phyloP scores from a whole-genome alignment of 2,797 vertebrate species.

The Odontamblyopus lacepedii region DNA sequence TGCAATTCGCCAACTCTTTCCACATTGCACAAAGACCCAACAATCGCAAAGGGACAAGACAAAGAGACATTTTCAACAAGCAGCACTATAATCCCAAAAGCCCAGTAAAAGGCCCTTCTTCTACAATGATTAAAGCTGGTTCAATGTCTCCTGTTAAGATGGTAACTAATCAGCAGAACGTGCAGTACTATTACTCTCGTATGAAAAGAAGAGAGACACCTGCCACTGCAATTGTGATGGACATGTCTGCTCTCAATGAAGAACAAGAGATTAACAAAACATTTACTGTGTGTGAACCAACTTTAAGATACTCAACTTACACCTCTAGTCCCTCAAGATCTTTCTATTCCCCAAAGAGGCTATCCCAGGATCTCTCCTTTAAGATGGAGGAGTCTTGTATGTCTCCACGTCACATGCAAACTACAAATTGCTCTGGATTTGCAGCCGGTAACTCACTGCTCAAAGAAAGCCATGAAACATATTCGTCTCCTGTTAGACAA shows the following conservation, averaged over 20 bases:
- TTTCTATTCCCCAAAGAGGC: conserved; percentile 2
- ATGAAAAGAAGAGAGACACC: conserved; percentile 17
- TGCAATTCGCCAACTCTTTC: conserved; percentile 28
- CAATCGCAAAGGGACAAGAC: background rate
- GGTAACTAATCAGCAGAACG: background rate
- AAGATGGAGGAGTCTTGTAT: conserved; percentile 18
- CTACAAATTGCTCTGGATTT: background rate
- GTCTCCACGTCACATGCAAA: conserved; percentile 4
- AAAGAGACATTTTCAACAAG: background rate
- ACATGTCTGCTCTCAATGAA: conserved; percentile 33
- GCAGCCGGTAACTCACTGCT: background rate
- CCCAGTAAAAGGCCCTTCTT: background rate
- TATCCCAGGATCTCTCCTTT: conserved; percentile 10
- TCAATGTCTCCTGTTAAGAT: background rate
- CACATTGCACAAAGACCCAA: background rate
- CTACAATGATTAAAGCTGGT: background rate
- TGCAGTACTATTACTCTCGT: conserved; percentile 20
- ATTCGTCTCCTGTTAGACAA: conserved; percentile 39
- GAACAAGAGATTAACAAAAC: conserved; percentile 32
- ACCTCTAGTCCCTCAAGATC: conserved; percentile 16
- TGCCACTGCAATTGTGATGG: conserved; percentile 43
- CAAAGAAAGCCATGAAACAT: conserved; percentile 16
- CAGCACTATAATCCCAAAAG: conserved; percentile 1
- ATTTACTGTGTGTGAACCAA: conserved; percentile 27
- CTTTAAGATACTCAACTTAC: background rate